These are phyloP conservation scores for Microtus montanus DNA, from an alignment of 2,113 vertebrate genomes.

Conservation along the genomic window DNA sequence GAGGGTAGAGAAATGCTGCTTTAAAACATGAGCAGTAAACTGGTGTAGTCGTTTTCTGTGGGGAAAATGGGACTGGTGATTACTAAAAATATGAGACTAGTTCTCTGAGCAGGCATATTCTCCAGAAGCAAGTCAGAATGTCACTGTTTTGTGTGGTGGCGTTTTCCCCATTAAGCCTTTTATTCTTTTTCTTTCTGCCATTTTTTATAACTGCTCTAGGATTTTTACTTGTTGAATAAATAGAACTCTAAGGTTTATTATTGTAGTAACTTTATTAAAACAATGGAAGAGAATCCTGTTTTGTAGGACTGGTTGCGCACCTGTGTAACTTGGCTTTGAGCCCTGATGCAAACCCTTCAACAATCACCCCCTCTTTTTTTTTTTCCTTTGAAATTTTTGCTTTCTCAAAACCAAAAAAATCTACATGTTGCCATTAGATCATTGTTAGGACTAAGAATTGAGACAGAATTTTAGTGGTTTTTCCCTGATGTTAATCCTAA, in stretches of 20 bases:
- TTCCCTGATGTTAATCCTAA: background rate
- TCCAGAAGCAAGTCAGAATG: background rate
- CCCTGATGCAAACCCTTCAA: background rate
- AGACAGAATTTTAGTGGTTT: background rate
- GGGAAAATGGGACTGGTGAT: background rate
- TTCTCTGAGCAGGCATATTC: background rate
- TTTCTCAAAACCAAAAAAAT: background rate
- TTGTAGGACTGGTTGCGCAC: background rate
- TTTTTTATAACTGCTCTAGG: background rate
- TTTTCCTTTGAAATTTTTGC: background rate
- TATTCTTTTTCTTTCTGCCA: background rate
- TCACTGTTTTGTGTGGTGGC: background rate
- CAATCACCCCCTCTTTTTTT: background rate
- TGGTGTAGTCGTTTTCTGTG: background rate
- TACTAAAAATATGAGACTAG: background rate
- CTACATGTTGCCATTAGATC: background rate
- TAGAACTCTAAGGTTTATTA: background rate
- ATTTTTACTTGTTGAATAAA: background rate
- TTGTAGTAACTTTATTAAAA: background rate
- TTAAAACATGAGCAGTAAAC: background rate
- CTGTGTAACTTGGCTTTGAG: background rate
- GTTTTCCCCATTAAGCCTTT: background rate
- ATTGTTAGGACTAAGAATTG: slow-evolving; percentile 1
- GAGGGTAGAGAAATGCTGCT: background rate
- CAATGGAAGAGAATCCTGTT: background rate